Evolutionary conservation across 2,888 invertebrate genomes (phyloP).

Genomic region (Dolomedes plantarius): DNA sequence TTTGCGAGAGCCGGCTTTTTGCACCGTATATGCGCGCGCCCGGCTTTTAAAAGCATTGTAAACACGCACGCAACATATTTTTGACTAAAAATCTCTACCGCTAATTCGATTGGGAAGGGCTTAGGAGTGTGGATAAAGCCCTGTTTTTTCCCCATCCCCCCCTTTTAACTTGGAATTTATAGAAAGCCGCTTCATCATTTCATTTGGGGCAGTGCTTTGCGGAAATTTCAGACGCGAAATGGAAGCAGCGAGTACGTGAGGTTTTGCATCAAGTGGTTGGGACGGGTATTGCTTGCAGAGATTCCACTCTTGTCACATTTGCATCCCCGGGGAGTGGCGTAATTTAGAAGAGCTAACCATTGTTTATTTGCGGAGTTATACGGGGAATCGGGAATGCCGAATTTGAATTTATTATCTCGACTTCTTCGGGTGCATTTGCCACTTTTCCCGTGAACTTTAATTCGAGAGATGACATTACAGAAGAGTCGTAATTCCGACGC

Average conservation of each 20-base stretch:
- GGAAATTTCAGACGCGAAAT: not conserved
- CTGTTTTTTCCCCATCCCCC: constrained; percentile 13
- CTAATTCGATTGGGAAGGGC: constrained; percentile 62
- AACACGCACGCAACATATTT: too few relatives aligned
- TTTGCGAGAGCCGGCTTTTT: constrained; percentile 57
- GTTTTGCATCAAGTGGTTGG: not conserved
- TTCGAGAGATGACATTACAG: not conserved
- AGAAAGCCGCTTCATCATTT: not conserved
- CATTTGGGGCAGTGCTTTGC: not conserved
- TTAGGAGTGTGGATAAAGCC: constrained; percentile 32
- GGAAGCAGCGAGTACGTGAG: not conserved
- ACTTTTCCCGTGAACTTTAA: not conserved
- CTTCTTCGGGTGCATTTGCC: too few relatives aligned
- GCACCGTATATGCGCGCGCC: constrained; percentile 47
- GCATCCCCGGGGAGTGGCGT: not conserved
- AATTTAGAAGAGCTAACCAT: not conserved
- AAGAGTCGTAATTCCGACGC: not conserved
- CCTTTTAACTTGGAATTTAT: not conserved
- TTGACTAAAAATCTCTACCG: constrained; percentile 27
- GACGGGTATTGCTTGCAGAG: not conserved
- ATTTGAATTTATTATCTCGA: not conserved
- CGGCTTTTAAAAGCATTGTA: constrained; percentile 23
- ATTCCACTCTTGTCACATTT: not conserved
- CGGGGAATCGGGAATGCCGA: not conserved
- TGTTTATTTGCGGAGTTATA: not conserved